Base-by-base conservation (phyloP, 2,888 invertebrate species). In the Agrilus mali region DNA sequence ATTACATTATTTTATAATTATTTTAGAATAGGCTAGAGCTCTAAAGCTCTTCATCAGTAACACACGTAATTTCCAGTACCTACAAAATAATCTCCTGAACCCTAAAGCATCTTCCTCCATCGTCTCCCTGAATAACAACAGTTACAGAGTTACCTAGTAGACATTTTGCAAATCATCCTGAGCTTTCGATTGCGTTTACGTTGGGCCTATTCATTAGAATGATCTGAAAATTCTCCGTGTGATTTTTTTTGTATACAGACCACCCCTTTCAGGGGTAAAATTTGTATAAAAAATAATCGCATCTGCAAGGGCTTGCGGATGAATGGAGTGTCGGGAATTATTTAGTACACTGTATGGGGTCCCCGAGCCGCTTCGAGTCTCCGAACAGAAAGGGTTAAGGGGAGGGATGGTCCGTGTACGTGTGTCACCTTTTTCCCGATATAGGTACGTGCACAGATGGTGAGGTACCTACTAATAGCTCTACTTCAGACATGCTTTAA, bases 221-320 rank as follows among this genome's bases (percentile, higher is more conserved):
- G 53, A 55, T 48, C 50, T 49, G 54, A 52, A 57, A 50, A 53
- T 48, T 55, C 52, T 50, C 48, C 48, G 55, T 56, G 60, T 55
- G 56, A 58, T 60, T 62, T 61, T 20, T 57, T 58, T 59, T 55
- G 54, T 59, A 62, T 60, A 64, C 62, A 60, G 59, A 62, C 61
- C 64, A 61, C 65, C 65, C 63, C 56, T 59, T 60, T 54, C 51
- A 55, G 57, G 60, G 58, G 57, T 56, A 57, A 54, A 59, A 58
- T 59, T 58, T 56, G 57, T 55, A 60, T 59, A 63, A 64, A 64
- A 64, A 64, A 64, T 66, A 66, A 66, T 65, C 64, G 63, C 64
- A 64, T 66, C 60, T 56, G 56, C 57, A 62, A 62, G 61, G 64
- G 63, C 59, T 64, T 66, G 66, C 51, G 66, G 66, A 62, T 58